phyloP scores from a whole-genome alignment of 2,113 vertebrate species.

The Galbula dea region DNA sequence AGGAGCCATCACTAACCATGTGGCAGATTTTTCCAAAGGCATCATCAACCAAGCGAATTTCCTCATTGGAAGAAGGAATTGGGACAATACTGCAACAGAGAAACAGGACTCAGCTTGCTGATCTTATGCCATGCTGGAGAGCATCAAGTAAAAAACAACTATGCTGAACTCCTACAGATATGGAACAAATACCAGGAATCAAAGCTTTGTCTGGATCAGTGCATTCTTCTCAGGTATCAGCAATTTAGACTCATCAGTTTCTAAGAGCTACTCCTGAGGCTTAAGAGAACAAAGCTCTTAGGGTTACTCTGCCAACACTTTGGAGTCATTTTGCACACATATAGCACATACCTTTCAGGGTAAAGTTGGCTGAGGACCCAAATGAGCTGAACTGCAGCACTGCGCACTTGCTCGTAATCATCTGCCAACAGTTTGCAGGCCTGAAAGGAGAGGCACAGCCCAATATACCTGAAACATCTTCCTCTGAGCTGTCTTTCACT shows the following conservation, averaged over 20 bases:
- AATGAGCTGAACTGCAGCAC: slow-evolving; percentile 90
- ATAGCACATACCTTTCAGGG: slow-evolving; percentile 83
- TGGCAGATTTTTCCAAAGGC: slow-evolving; percentile 97
- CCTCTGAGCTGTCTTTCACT: not conserved
- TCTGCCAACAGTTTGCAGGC: slow-evolving; percentile 91
- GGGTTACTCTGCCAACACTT: not conserved
- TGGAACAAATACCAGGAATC: not conserved
- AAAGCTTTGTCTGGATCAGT: not conserved
- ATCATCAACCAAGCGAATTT: slow-evolving; percentile 95
- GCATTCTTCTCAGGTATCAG: not conserved
- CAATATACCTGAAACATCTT: not conserved
- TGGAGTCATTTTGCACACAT: not conserved
- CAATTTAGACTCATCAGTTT: not conserved
- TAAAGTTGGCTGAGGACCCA: slow-evolving; percentile 97
- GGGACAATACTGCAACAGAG: slow-evolving; percentile 85
- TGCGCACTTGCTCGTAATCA: slow-evolving; percentile 97
- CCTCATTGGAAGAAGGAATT: slow-evolving; percentile 95
- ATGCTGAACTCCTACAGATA: not conserved
- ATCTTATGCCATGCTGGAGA: not conserved
- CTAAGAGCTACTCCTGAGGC: not conserved
- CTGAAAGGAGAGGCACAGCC: slow-evolving; percentile 65
- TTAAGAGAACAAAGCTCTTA: not conserved
- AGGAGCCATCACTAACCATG: slow-evolving; percentile 97
- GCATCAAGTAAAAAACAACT: not conserved
- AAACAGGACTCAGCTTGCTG: not conserved